Evolutionary conservation across 2,888 invertebrate genomes (phyloP).

Genomic region (Metallyticus violacea): DNA sequence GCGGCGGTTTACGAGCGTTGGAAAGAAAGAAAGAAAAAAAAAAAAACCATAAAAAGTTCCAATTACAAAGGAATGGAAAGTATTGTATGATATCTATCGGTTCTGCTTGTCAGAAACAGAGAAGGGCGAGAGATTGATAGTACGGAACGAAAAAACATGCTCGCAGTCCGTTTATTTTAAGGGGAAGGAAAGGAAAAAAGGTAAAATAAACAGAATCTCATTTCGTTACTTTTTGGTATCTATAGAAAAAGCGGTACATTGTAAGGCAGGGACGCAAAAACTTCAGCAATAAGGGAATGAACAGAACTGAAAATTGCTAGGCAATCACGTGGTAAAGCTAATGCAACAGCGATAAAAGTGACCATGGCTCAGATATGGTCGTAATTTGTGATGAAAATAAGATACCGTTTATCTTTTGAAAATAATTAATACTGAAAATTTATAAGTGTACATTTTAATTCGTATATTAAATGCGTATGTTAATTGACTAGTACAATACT

Average conservation of each 20-base stretch:
- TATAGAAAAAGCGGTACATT: not conserved
- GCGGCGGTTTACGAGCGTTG: not conserved
- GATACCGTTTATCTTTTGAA: too few relatives aligned
- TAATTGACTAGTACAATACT: too few relatives aligned
- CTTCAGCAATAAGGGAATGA: too few relatives aligned
- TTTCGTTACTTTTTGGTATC: not conserved
- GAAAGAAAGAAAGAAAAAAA: not conserved
- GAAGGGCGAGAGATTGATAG: not conserved
- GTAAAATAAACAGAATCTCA: not conserved
- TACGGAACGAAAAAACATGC: not conserved
- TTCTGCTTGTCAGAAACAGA: not conserved
- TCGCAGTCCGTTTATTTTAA: not conserved
- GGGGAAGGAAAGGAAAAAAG: not conserved
- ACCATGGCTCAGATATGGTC: too few relatives aligned
- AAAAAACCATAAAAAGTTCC: not conserved
- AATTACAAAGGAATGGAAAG: not conserved
- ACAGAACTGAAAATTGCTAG: too few relatives aligned
- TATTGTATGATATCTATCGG: not conserved
- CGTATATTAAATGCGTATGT: too few relatives aligned
- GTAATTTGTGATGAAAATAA: too few relatives aligned
- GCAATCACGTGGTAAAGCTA: not conserved
- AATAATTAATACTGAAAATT: too few relatives aligned
- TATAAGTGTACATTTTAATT: too few relatives aligned
- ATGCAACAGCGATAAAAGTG: not conserved
- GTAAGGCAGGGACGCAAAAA: not conserved